Evolutionary conservation across 2,888 invertebrate species (phyloP).

Genomic region (Zhuqinia jingwanae): DNA sequence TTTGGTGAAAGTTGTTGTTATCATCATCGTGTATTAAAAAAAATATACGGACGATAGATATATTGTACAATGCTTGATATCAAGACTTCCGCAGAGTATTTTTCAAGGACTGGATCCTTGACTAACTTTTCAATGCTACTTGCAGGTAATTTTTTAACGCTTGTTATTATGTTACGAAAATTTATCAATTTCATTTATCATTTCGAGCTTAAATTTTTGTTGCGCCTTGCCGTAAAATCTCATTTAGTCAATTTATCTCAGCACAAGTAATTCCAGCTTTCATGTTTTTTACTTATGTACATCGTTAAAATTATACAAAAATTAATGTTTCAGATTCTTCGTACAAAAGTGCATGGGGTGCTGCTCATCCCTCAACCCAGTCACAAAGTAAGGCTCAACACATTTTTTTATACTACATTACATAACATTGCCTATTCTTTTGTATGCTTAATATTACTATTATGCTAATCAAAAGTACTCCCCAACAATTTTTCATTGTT

Average conservation of each 20-base stretch:
- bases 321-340: slow-evolving; percentile 88
- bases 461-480: no score
- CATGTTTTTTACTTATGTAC: no score
- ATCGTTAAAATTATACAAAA: slow-evolving; percentile 4
- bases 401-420: not conserved
- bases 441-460: no score
- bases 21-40: no score
- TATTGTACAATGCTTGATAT: slow-evolving; percentile 91
- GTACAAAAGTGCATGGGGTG: slow-evolving; percentile 92
- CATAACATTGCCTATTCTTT: no score
- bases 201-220: no score
- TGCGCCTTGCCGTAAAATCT: no score
- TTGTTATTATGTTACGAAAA: not conserved
- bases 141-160: slow-evolving; percentile 86
- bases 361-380: slow-evolving; percentile 87
- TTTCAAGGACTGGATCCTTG: slow-evolving; percentile 92
- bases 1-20: not conserved
- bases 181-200: not conserved
- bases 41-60: not conserved
- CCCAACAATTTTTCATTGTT: no score
- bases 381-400: slow-evolving; percentile 86
- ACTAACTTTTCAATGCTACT: slow-evolving; percentile 97
- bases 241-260: no score
- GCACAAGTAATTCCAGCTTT: no score
- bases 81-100: slow-evolving; percentile 94